Conservation (phyloP, 2,797 vertebrate genomes). For the Tamandua tetradactyla region DNA sequence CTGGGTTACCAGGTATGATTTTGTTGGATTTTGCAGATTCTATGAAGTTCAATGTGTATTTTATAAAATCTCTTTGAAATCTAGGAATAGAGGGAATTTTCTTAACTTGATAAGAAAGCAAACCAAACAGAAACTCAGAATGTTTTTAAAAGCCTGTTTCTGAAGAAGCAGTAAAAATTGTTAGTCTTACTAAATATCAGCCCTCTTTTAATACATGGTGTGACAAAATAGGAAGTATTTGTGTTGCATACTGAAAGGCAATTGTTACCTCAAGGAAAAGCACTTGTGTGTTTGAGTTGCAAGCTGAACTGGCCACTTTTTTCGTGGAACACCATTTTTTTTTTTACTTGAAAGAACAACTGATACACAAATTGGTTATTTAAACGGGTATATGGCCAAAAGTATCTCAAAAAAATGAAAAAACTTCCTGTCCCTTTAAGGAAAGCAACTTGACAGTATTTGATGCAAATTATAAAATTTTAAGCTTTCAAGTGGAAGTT, state of each 20-base stretch:
- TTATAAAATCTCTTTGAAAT: conserved; percentile 27
- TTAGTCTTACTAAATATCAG: neutral
- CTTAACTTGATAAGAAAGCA: conserved; percentile 6
- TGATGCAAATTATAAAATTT: conserved; percentile 1
- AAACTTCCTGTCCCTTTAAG: neutral
- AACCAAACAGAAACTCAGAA: neutral
- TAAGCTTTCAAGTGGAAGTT: conserved; percentile 8
- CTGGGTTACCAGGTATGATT: neutral
- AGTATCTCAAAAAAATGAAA: neutral
- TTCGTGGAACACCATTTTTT: conserved; percentile 11
- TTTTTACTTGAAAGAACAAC: neutral
- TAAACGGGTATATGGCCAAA: neutral
- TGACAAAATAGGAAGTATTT: neutral
- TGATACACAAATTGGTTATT: neutral
- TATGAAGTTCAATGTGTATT: neutral
- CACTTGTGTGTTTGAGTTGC: neutral
- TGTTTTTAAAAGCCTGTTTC: neutral
- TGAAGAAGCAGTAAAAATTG: neutral
- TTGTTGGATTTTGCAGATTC: conserved; percentile 4
- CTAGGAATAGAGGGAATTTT: conserved; percentile 2
- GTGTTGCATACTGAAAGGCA: neutral
- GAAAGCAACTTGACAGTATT: neutral
- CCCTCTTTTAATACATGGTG: neutral
- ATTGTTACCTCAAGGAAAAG: neutral
- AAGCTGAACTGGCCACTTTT: neutral